A percentile compares a stretch with the other conserved stretches of the same genome.
Conservation (phyloP, 2,888 invertebrate species). For the Formica aserva region DNA sequence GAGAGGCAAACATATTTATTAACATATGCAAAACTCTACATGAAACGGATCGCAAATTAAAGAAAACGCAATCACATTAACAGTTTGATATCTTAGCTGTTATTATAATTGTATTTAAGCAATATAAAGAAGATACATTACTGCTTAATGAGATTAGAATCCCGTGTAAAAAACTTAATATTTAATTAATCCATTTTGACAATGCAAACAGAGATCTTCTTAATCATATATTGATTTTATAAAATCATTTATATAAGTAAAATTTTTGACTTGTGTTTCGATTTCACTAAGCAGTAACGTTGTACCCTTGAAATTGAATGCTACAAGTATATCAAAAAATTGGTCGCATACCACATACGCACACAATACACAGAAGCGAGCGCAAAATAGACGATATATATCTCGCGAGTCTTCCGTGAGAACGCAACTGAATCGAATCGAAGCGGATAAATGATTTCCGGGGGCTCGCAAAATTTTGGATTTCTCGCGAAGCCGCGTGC, state of each 20-base stretch:
- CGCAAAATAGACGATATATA: slow-evolving; percentile 24
- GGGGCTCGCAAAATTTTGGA: slow-evolving; percentile 70
- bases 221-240: not conserved
- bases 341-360: not conserved
- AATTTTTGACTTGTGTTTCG: not conserved
- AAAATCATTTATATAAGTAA: not conserved
- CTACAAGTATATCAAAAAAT: slow-evolving; percentile 6
- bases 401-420: slow-evolving; percentile 35
- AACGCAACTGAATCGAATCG: slow-evolving; percentile 30
- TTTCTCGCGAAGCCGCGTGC: slow-evolving; percentile 65
- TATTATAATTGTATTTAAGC: not conserved
- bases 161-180: not conserved
- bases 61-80: slow-evolving; percentile 10
- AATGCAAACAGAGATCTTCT: not conserved
- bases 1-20: slow-evolving; percentile 33
- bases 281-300: slow-evolving; percentile 4
- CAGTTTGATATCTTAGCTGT: not conserved
- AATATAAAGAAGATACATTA: not conserved
- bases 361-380: not conserved
- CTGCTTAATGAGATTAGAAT: not conserved
- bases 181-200: not conserved
- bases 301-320: not conserved
- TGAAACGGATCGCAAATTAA: slow-evolving; percentile 6
- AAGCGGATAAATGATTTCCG: slow-evolving; percentile 30
- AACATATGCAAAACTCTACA: not conserved